Base-by-base conservation (phyloP, 2,113 vertebrate species). In the Syngnathoides biaculeatus region DNA sequence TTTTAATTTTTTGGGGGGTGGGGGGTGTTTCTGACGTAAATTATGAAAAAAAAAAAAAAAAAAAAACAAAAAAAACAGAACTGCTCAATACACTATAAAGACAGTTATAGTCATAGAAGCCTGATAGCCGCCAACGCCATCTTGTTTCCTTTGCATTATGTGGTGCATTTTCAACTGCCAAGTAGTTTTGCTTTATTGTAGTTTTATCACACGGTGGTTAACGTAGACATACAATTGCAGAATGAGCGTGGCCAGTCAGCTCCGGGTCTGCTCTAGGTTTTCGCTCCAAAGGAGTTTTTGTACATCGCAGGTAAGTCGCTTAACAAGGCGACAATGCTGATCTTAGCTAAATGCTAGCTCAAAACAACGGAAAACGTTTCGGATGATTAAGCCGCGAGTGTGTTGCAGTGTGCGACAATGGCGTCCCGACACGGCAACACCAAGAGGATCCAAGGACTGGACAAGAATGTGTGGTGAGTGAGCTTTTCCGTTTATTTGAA, bases 381-480 rank as follows among this genome's bases (percentile, higher is more conserved):
- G 14, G 57, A 60, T 39, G 58, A 39, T 9, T 1, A 30, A 20
- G 27, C 22, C 10, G 14, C 35, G 19, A 4, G 11, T 30, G 4
- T 35, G 15, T 65, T 50, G 45, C 24, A n/a, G 38, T 13, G 22
- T 47, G 5, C 8, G 24, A 81, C 89, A 80, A 94, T 93, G 92
- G 88, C 92, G 74, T 89, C 92, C 26, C 93, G 89, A 76, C 95
- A 96, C 78, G 94, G 89, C 78, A 92, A 95, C 64, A 64, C 96
- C 65, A 96, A 91, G 87, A 90, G 96, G 81, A 98, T 98, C 26
- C 92, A 95, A 85, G 96, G 96, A 39, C 92, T 99, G 74, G 95
- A 97, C 74, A 92, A 92, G 79, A 98, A 96, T 62, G 72, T 99
- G 0, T 99, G 97, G 97, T 98, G 81, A 94, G 95, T 78, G 38